Percentiles rank a stretch among this genome's conserved stretches.
These are phyloP conservation scores for Galagoides demidoff DNA, from an alignment of 2,797 vertebrate genomes.

Conservation along the genomic window DNA sequence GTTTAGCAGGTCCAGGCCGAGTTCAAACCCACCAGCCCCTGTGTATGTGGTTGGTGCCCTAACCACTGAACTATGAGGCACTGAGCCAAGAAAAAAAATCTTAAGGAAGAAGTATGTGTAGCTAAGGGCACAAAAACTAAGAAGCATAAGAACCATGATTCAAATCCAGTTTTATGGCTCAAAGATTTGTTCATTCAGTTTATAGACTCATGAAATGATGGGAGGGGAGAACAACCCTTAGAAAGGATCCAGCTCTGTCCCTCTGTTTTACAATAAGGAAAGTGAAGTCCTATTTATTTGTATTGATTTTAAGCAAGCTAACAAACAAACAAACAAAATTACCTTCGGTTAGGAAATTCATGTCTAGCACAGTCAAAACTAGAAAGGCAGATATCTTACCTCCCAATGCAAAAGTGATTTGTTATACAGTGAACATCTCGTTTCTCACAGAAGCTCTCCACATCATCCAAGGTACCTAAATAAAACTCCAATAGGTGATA, in stretches of 20 bases:
- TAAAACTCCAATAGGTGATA: background rate
- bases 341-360: background rate
- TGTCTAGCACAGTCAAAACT: background rate
- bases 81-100: background rate
- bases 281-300: background rate
- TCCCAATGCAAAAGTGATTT: background rate
- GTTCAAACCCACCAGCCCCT: too few species aligned
- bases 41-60: too few species aligned
- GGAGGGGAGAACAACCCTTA: background rate
- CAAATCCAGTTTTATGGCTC: background rate
- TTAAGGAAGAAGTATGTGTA: background rate
- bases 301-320: background rate
- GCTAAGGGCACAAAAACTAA: background rate
- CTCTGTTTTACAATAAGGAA: background rate
- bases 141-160: background rate
- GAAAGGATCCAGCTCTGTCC: background rate
- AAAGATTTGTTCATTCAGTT: slow-evolving; percentile 15
- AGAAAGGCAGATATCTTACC: background rate
- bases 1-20: too few species aligned
- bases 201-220: background rate
- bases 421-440: background rate
- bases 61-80: too few species aligned
- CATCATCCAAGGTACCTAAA: background rate
- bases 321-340: background rate
- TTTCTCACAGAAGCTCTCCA: background rate